These are phyloP conservation scores for Blennius ocellaris DNA, from an alignment of 2,113 vertebrate genomes.

Conservation along the genomic window DNA sequence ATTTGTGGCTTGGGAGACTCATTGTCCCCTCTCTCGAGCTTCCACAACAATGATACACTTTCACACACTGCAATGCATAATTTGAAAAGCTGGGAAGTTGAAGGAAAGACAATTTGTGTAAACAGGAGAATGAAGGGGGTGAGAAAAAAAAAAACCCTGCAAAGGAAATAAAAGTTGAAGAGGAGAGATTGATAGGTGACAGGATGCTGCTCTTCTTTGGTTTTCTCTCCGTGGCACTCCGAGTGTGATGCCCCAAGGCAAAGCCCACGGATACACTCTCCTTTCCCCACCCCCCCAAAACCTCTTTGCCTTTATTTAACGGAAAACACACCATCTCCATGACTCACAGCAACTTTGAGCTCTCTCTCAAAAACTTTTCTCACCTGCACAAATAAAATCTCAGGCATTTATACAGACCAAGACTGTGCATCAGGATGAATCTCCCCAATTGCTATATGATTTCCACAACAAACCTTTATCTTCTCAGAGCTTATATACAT, in stretches of 20 bases:
- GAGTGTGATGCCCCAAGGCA: conserved; percentile 74
- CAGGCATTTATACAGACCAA: conserved; percentile 24
- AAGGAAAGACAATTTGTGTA: conserved; percentile 65
- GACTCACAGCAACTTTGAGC: conserved; percentile 72
- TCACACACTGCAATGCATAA: conserved; percentile 42
- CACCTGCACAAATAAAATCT: conserved; percentile 30
- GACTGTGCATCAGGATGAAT: conserved; percentile 33
- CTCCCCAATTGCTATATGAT: conserved; percentile 21
- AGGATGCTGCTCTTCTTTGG: conserved; percentile 55
- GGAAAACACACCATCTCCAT: conserved; percentile 71
- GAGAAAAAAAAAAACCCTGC: conserved; percentile 33
- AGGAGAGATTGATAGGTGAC: conserved; percentile 78
- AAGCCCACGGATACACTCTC: conserved; percentile 75
- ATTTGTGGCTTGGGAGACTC: conserved; percentile 57
- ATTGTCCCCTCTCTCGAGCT: conserved; percentile 65
- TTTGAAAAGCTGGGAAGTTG: conserved; percentile 57
- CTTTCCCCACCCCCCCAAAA: conserved; percentile 37
- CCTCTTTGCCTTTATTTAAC: conserved; percentile 76
- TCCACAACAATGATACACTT: conserved; percentile 45
- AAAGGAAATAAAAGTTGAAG: conserved; percentile 69
- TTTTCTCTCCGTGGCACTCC: conserved; percentile 58
- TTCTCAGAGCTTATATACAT: conserved; percentile 71
- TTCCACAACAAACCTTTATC: conserved; percentile 51
- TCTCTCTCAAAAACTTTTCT: conserved; percentile 71
- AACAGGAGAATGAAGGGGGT: conserved; percentile 50